These are phyloP conservation scores for Oreotrochilus melanogaster DNA, from an alignment of 2,113 vertebrate genomes.

Conservation along the genomic window DNA sequence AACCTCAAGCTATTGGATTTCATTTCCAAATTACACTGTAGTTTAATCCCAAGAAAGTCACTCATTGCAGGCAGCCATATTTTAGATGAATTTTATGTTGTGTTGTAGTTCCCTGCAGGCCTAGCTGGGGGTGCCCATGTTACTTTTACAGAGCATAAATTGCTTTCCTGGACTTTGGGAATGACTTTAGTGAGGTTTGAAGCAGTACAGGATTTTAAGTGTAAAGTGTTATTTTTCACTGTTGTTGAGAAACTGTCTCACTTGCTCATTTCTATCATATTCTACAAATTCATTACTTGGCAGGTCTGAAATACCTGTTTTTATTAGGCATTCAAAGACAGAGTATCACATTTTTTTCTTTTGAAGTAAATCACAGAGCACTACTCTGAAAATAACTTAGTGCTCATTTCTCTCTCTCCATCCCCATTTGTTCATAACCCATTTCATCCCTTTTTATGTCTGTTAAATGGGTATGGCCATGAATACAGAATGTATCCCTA, in stretches of 20 bases:
- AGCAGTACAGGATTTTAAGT: constrained; percentile 45
- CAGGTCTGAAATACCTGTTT: constrained; percentile 56
- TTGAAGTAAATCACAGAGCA: constrained; percentile 62
- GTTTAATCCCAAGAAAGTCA: constrained; percentile 35
- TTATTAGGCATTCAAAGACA: constrained; percentile 69
- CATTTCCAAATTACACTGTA: constrained; percentile 43
- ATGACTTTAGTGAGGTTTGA: constrained; percentile 31
- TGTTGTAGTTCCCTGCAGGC: constrained; percentile 21
- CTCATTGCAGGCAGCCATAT: background rate
- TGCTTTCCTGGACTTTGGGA: constrained; percentile 37
- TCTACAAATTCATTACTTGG: constrained; percentile 70
- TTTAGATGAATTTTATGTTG: constrained; percentile 47
- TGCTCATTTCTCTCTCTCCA: background rate
- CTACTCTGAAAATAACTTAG: constrained; percentile 7
- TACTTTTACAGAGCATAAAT: constrained; percentile 36
- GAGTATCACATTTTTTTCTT: constrained; percentile 66
- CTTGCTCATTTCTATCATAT: constrained; percentile 22
- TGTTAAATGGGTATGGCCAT: constrained; percentile 24
- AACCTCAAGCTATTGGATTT: constrained; percentile 23
- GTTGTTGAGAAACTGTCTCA: constrained; percentile 16
- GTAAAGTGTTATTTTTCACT: constrained; percentile 55
- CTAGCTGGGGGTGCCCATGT: background rate
- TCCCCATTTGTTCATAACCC: constrained; percentile 51
- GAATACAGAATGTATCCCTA: constrained; percentile 62
- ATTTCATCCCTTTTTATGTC: constrained; percentile 60